These are phyloP conservation scores for Pterobdella sp. DNA, from an alignment of 2,888 invertebrate species.

Conservation along the genomic window DNA sequence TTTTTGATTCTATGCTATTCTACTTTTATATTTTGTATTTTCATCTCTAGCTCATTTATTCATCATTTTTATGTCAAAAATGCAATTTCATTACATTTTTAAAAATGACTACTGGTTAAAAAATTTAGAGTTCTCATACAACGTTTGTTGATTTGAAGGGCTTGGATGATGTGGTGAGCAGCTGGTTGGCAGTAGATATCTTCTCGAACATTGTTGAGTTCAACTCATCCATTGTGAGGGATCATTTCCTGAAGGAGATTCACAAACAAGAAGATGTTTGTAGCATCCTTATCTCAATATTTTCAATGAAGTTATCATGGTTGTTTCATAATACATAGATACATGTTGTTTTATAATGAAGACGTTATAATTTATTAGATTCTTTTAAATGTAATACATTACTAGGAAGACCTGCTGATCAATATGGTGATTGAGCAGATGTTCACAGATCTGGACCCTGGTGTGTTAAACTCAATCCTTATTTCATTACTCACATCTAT, in stretches of 20 bases:
- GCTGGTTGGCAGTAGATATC: slow-evolving; percentile 94
- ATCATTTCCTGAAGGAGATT: slow-evolving; percentile 88
- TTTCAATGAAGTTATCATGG: too few species aligned
- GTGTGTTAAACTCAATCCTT: slow-evolving; percentile 38
- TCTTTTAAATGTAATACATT: background rate
- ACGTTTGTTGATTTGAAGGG: too few species aligned
- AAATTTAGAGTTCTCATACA: too few species aligned
- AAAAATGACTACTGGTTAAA: too few species aligned
- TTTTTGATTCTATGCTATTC: background rate
- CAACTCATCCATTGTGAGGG: slow-evolving; percentile 91
- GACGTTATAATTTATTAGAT: background rate
- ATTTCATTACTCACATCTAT: background rate
- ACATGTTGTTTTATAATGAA: background rate
- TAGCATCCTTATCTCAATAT: background rate
- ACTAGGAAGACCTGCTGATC: slow-evolving; percentile 72
- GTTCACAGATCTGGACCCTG: slow-evolving; percentile 86
- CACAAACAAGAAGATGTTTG: slow-evolving; percentile 73
- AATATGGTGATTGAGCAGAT: slow-evolving; percentile 98
- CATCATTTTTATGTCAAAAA: background rate
- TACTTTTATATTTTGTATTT: background rate
- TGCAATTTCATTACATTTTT: background rate
- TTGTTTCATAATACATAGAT: too few species aligned
- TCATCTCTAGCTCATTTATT: background rate
- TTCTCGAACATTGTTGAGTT: slow-evolving; percentile 95
- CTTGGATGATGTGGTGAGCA: slow-evolving; percentile 84